phyloP scores from a whole-genome alignment of 1,140 invertebrate genomes.

The Lethrus apterus region DNA sequence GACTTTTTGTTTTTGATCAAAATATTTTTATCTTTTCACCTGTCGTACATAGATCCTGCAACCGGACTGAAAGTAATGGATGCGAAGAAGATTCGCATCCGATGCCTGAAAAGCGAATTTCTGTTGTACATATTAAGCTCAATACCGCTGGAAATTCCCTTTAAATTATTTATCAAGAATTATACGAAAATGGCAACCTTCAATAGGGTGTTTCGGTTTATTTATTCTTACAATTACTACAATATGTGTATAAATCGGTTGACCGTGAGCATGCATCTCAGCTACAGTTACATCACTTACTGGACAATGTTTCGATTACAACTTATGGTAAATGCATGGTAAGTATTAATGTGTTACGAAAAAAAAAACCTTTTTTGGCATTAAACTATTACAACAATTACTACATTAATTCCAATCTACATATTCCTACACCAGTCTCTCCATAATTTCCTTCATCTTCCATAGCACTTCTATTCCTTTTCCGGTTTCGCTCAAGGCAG shows the following conservation, averaged over 20 bases:
- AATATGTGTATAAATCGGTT: neutral
- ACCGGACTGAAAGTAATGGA: conserved; percentile 14
- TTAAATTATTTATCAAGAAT: neutral
- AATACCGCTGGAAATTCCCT: conserved; percentile 10
- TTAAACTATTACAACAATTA: too few relatives aligned
- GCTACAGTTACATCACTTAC: conserved; percentile 6
- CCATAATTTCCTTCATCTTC: too few relatives aligned
- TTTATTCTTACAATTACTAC: conserved; percentile 16
- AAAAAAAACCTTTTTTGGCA: too few relatives aligned
- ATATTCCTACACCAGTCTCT: too few relatives aligned
- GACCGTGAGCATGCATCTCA: conserved; percentile 1
- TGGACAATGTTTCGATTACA: conserved; percentile 2
- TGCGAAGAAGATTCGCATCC: conserved; percentile 1
- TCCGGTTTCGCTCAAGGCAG: too few relatives aligned
- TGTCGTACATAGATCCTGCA: conserved; percentile 15
- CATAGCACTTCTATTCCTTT: too few relatives aligned
- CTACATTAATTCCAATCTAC: too few relatives aligned
- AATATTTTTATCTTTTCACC: conserved; percentile 16
- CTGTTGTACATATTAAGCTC: conserved; percentile 11
- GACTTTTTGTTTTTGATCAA: conserved; percentile 15
- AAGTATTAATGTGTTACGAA: conserved; percentile 1
- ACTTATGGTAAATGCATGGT: conserved; percentile 3
- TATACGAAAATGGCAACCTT: conserved; percentile 7
- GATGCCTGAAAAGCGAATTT: conserved; percentile 17
- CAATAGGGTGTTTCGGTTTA: conserved; percentile 18